Percentiles rank a stretch among this genome's conserved stretches.
phyloP scores from a whole-genome alignment of 2,113 vertebrate species.

The Muntiacus muntjak region DNA sequence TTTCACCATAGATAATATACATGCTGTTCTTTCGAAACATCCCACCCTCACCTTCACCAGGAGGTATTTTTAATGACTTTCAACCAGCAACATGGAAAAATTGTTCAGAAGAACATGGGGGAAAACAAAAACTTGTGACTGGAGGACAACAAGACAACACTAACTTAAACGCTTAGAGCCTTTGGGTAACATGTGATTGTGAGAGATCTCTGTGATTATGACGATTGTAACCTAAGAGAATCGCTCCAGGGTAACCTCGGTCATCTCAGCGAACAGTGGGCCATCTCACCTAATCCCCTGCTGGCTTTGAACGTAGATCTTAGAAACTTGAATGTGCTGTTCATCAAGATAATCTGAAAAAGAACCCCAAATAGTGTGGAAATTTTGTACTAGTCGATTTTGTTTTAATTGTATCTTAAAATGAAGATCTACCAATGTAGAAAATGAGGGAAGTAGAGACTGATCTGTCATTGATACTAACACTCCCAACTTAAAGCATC shows the following conservation, averaged over 20 bases:
- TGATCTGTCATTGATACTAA: background rate
- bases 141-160: background rate
- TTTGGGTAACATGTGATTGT: background rate
- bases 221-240: background rate
- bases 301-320: background rate
- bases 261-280: background rate
- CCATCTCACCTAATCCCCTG: background rate
- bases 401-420: slow-evolving; percentile 7
- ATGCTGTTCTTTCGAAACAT: too few relatives aligned
- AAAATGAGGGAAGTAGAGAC: background rate
- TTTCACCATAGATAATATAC: too few relatives aligned
- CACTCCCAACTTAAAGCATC: background rate
- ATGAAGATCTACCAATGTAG: background rate
- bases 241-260: background rate
- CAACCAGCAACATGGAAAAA: background rate
- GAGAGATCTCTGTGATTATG: background rate
- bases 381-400: background rate
- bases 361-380: background rate
- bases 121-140: background rate
- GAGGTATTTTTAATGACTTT: slow-evolving; percentile 13
- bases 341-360: background rate
- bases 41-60: background rate
- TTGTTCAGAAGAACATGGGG: background rate
- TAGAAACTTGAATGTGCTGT: background rate
- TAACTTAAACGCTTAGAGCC: background rate